These are phyloP conservation scores for Enhydra lutris DNA, from an alignment of 2,113 vertebrate genomes.

Conservation along the genomic window DNA sequence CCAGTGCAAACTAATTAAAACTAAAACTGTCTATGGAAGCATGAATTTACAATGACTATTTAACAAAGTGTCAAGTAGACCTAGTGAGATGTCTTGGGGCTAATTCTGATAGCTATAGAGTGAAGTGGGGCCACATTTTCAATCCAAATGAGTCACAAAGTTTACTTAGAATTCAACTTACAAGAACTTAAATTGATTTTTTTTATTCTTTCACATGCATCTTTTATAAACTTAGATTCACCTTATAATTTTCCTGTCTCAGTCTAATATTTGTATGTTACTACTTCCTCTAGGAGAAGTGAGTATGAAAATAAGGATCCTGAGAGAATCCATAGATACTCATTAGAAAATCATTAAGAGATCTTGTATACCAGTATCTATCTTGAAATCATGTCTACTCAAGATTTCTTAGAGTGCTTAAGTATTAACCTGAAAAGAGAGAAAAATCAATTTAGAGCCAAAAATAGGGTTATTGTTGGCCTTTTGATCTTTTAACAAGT, in stretches of 20 bases:
- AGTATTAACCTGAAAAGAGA: not conserved
- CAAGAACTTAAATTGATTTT: not conserved
- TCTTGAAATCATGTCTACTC: not conserved
- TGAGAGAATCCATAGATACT: not conserved
- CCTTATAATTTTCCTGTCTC: not conserved
- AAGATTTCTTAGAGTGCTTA: not conserved
- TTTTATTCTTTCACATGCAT: not conserved
- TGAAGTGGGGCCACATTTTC: not conserved
- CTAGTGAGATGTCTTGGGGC: not conserved
- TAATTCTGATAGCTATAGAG: slow-evolving; percentile 2
- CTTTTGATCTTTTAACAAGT: not conserved
- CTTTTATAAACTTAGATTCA: not conserved
- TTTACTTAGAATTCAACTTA: slow-evolving; percentile 33
- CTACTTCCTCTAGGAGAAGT: not conserved
- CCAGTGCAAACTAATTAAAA: slow-evolving; percentile 48
- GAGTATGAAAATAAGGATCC: not conserved
- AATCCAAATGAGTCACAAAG: not conserved
- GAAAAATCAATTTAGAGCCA: not conserved
- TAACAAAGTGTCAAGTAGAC: slow-evolving; percentile 17
- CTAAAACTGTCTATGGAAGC: slow-evolving; percentile 27
- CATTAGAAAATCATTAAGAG: not conserved
- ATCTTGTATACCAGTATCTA: not conserved
- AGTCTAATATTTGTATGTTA: not conserved
- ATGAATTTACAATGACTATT: not conserved
- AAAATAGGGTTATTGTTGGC: not conserved